phyloP scores from a whole-genome alignment of 2,797 vertebrate species.

The Cossypha heuglini region DNA sequence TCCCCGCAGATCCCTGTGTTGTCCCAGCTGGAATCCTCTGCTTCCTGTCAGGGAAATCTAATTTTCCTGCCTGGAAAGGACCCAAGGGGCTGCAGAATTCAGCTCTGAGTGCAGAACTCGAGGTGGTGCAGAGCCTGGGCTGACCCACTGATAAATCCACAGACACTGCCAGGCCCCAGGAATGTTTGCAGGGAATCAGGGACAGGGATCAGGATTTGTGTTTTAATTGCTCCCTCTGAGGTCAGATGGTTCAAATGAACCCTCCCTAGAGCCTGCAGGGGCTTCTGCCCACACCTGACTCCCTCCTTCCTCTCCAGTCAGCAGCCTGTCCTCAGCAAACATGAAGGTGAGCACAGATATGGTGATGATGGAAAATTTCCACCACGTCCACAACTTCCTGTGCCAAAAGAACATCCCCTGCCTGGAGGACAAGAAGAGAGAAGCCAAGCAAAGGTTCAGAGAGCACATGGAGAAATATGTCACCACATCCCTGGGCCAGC shows the following conservation, averaged over 20 bases:
- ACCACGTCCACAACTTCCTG: constrained; percentile 51
- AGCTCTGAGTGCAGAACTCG: accelerated
- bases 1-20: background rate
- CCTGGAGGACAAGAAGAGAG: constrained; percentile 27
- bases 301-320: background rate
- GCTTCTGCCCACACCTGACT: background rate
- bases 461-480: constrained; percentile 46
- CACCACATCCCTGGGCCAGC: constrained; percentile 19
- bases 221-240: background rate
- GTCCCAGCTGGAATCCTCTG: background rate
- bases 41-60: background rate
- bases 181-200: background rate
- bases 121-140: background rate
- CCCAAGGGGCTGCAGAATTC: background rate
- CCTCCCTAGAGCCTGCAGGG: background rate
- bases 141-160: background rate
- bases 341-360: constrained; percentile 30
- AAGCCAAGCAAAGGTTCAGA: constrained; percentile 11
- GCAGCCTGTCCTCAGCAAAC: constrained; percentile 22
- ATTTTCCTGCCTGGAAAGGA: background rate
- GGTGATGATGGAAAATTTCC: constrained; percentile 68
- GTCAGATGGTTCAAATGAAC: background rate
- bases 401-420: constrained; percentile 21
- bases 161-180: background rate
- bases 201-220: background rate